phyloP scores from a whole-genome alignment of 2,888 invertebrate genomes.

The Willowsia nigromaculata region DNA sequence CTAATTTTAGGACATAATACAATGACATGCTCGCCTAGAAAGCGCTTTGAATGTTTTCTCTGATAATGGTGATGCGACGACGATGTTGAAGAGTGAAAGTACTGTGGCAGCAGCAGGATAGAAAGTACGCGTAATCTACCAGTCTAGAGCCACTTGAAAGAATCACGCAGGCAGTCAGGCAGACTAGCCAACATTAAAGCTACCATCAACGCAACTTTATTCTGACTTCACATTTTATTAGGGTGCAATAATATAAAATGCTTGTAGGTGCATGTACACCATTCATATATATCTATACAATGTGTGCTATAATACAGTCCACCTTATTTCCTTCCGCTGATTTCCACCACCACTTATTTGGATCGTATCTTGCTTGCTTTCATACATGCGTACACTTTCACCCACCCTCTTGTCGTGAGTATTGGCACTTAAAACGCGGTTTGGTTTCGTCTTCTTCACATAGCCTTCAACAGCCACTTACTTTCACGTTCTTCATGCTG shows the following conservation, averaged over 20 bases:
- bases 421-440: conserved; percentile 46
- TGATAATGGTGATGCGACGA: background rate
- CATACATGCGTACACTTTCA: conserved; percentile 25
- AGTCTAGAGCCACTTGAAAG: conserved; percentile 29
- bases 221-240: conserved; percentile 21
- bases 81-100: background rate
- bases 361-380: background rate
- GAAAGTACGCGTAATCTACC: background rate
- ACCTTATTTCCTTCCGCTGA: background rate
- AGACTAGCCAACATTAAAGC: conserved; percentile 33
- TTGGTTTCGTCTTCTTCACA: background rate
- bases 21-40: background rate
- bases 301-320: too few relatives aligned
- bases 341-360: conserved; percentile 1
- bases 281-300: too few relatives aligned
- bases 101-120: background rate
- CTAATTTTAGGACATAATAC: conserved; percentile 5
- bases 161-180: conserved; percentile 34
- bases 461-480: conserved; percentile 34
- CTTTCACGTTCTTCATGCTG: conserved; percentile 23
- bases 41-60: background rate
- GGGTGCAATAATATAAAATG: background rate
- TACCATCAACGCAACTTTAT: conserved; percentile 21
- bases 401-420: conserved; percentile 40
- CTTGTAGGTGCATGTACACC: background rate